A percentile compares a stretch with the other conserved stretches of the same genome.
Evolutionary conservation across 2,888 invertebrate genomes (phyloP).

Genomic region (Lasius platythorax): DNA sequence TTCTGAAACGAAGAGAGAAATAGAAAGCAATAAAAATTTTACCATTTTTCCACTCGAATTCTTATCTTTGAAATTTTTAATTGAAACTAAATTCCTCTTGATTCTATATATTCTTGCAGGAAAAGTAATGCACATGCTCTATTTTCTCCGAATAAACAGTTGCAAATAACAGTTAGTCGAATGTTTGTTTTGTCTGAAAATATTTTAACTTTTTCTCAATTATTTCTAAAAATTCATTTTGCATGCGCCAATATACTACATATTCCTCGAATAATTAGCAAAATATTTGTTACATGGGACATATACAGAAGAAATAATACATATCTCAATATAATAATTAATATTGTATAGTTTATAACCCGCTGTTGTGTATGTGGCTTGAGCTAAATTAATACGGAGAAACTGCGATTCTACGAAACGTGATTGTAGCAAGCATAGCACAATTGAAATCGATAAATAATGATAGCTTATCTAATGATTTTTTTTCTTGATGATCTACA

Average conservation of each 20-base stretch:
- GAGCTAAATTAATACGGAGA: slow-evolving; percentile 13
- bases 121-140: not conserved
- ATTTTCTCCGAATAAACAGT: not conserved
- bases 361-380: not conserved
- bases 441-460: slow-evolving; percentile 45
- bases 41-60: no score
- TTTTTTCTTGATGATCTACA: slow-evolving; percentile 9
- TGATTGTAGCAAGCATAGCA: not conserved
- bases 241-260: not conserved
- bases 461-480: slow-evolving; percentile 48
- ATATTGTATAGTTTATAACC: not conserved
- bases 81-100: not conserved
- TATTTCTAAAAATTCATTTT: not conserved
- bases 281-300: not conserved
- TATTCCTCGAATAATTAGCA: not conserved
- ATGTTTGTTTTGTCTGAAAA: not conserved
- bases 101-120: not conserved
- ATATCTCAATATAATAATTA: not conserved
- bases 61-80: not conserved
- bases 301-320: not conserved
- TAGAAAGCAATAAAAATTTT: no score
- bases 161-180: not conserved
- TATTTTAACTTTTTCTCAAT: not conserved
- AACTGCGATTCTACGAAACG: slow-evolving; percentile 23
- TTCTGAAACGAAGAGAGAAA: no score